A percentile compares a stretch with the other conserved stretches of the same genome.
These are phyloP conservation scores for Pyrrhia umbra DNA, from an alignment of 2,888 invertebrate genomes.

Conservation along the genomic window DNA sequence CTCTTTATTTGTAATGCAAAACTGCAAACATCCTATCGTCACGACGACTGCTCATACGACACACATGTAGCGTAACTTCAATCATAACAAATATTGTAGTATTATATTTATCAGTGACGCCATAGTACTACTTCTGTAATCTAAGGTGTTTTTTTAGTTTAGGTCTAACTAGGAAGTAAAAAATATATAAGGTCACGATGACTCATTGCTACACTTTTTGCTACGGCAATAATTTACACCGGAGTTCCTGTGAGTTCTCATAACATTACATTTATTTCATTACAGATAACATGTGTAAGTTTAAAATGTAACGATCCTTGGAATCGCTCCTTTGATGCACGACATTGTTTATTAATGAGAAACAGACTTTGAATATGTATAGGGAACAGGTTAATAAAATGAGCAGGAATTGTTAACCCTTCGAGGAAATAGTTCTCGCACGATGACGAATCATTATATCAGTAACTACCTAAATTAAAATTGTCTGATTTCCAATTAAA, in stretches of 20 bases:
- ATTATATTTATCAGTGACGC: constrained; percentile 46
- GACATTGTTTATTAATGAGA: constrained; percentile 80
- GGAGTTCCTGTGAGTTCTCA: constrained; percentile 49
- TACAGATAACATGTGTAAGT: constrained; percentile 53
- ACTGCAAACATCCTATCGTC: constrained; percentile 79
- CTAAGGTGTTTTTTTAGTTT: constrained; percentile 46
- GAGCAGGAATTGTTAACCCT: constrained; percentile 66
- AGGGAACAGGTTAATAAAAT: constrained; percentile 77
- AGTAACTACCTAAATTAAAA: constrained; percentile 8
- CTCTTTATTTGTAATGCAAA: constrained; percentile 83
- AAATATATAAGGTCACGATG: constrained; percentile 59
- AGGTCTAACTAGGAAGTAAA: constrained; percentile 63
- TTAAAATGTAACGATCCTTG: constrained; percentile 71
- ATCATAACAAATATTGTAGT: constrained; percentile 31
- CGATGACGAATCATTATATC: constrained; percentile 44
- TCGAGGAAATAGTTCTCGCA: constrained; percentile 56
- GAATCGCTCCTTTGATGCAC: constrained; percentile 79
- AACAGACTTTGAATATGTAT: constrained; percentile 73
- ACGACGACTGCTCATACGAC: constrained; percentile 63
- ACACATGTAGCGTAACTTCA: constrained; percentile 28
- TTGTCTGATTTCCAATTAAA: constrained; percentile 7
- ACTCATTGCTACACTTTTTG: constrained; percentile 52
- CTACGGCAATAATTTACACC: constrained; percentile 32
- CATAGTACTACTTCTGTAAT: constrained; percentile 33
- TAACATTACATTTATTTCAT: constrained; percentile 42